These are phyloP conservation scores for Masticophis lateralis DNA, from an alignment of 2,797 vertebrate genomes.

Conservation along the genomic window DNA sequence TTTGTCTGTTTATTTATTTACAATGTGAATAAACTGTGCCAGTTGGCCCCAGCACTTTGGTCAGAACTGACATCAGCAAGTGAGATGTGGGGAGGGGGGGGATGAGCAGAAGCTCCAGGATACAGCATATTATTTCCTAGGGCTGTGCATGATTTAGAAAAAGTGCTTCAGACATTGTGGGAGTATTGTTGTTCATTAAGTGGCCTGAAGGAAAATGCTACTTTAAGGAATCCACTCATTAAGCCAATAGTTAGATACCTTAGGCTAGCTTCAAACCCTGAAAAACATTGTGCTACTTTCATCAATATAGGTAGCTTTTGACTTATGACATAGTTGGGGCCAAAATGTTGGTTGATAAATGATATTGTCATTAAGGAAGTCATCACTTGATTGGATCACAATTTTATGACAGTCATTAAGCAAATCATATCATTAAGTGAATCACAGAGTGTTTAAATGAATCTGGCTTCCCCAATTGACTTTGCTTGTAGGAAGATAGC, in stretches of 20 bases:
- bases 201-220: background rate
- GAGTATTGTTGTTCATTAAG: background rate
- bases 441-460: background rate
- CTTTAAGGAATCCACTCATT: background rate
- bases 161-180: background rate
- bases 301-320: background rate
- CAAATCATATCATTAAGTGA: background rate
- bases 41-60: background rate
- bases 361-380: background rate
- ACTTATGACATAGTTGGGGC: background rate
- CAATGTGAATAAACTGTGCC: background rate
- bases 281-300: background rate
- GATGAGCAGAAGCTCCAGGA: background rate
- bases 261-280: background rate
- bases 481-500: background rate
- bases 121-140: background rate
- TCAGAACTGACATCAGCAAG: background rate
- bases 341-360: background rate
- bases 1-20: background rate
- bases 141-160: background rate
- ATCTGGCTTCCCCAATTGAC: background rate
- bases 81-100: background rate
- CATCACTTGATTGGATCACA: background rate
- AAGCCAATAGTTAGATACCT: background rate
- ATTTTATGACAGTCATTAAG: background rate